Evolutionary conservation across 2,113 vertebrate genomes (phyloP), one percentile per base, ranked within the genome.

Genomic region (Gorsachius goisagi): DNA sequence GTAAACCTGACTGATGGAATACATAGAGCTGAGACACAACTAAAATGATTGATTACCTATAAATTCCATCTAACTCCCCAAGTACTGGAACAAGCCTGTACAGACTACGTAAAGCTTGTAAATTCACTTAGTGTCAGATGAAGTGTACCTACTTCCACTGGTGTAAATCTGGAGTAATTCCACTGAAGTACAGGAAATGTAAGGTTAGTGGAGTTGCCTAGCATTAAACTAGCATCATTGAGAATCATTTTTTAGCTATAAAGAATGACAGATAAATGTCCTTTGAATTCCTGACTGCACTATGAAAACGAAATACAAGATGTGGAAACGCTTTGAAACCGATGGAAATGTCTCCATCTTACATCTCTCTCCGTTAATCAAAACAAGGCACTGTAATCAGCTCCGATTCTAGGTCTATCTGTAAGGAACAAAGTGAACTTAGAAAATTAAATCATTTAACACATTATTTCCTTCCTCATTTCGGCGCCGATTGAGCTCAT

Each of bases 401-500:
- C 71, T 79, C 88, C 71, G 6, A 81, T 89, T 90, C 96, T 94
- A 81, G 37, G 83, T 73, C 74, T 97, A 97, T 97, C 97, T 97
- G 93, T 41, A 90, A 95, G 97, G 96, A 98, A 95, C 95, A 96
- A 93, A 92, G 95, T 45, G 17, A 97, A 90, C 89, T 85, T 85
- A 83, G 94, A 96, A 69, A 97, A 97, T 96, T 96, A 96, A 96
- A 97, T 97, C 97, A 97, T 96, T 97, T 97, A 97, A 95, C 97
- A 96, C 89, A 85, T 94, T 93, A 82, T 96, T 98, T 98, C 98
- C 98, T 98, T 98, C 98, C 98, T 97, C 97, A 97, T 98, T 98
- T 98, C 63, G 83, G 82, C 11, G 26, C 92, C 52, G 44, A 93
- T 93, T 97, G 96, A 97, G 94, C 91, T 84, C 66, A 82, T 95